These are phyloP conservation scores for Protonibea diacanthus DNA, from an alignment of 2,797 vertebrate genomes.

Conservation along the genomic window DNA sequence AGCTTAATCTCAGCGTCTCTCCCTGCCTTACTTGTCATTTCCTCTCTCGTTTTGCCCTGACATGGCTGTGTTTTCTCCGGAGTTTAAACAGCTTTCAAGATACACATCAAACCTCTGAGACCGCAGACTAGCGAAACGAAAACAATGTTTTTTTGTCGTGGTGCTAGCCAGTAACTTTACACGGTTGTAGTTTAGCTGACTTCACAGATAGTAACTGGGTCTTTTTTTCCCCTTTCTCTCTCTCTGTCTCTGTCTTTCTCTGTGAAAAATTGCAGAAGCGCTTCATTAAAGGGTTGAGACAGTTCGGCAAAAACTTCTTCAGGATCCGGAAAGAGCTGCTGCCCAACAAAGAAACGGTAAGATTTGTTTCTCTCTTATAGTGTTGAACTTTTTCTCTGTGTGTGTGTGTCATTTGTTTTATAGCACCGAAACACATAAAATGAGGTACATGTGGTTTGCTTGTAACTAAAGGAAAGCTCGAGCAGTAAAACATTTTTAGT, in stretches of 20 bases:
- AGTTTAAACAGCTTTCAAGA: slow-evolving; percentile 72
- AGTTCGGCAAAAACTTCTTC: slow-evolving; percentile 99
- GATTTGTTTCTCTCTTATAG: slow-evolving; percentile 57
- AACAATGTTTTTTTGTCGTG: slow-evolving; percentile 50
- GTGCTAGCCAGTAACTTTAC: slow-evolving; percentile 62
- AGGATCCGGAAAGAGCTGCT: slow-evolving; percentile 99
- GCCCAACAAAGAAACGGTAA: slow-evolving; percentile 99
- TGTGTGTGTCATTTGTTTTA: slow-evolving; percentile 37
- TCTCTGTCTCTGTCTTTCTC: slow-evolving; percentile 56
- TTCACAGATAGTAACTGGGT: slow-evolving; percentile 62
- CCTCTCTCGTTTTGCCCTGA: slow-evolving; percentile 69
- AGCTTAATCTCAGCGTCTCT: slow-evolving; percentile 66
- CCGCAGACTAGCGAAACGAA: slow-evolving; percentile 68
- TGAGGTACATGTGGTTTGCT: slow-evolving; percentile 28
- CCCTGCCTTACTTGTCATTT: slow-evolving; percentile 80
- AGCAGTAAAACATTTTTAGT: slow-evolving; percentile 32
- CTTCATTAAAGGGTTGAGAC: slow-evolving; percentile 98
- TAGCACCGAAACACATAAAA: slow-evolving; percentile 14
- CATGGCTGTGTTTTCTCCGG: slow-evolving; percentile 66
- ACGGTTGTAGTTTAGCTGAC: slow-evolving; percentile 57
- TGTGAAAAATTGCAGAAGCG: slow-evolving; percentile 90
- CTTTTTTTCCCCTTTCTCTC: slow-evolving; percentile 26
- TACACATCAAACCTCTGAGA: slow-evolving; percentile 66
- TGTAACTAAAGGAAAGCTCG: slow-evolving; percentile 23
- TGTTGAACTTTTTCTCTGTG: slow-evolving; percentile 20